A percentile compares a stretch with the other conserved stretches of the same genome.
These are phyloP conservation scores for Scleropages formosus DNA, from an alignment of 2,797 vertebrate species.

Conservation along the genomic window DNA sequence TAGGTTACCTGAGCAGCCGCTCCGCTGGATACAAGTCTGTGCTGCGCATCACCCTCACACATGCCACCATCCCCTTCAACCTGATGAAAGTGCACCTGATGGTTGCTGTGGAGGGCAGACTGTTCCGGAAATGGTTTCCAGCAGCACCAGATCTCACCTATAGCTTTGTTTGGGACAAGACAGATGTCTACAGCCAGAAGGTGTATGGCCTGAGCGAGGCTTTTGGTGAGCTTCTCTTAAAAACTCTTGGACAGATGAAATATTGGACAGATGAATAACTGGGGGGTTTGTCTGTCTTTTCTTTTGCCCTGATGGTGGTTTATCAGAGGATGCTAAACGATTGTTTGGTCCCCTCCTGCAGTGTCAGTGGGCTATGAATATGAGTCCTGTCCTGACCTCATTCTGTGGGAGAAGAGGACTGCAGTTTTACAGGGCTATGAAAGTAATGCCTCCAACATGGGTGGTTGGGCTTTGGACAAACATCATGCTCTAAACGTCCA, in stretches of 20 bases:
- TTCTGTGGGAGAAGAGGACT: slow-evolving; percentile 97
- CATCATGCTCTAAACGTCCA: slow-evolving; percentile 96
- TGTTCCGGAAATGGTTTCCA: slow-evolving; percentile 95
- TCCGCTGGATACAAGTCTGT: slow-evolving; percentile 93
- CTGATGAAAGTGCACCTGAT: slow-evolving; percentile 98
- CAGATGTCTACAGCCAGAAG: slow-evolving; percentile 96
- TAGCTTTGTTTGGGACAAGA: slow-evolving; percentile 96
- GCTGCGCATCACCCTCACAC: slow-evolving; percentile 86
- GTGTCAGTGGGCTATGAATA: slow-evolving; percentile 98
- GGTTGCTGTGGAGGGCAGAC: slow-evolving; percentile 94
- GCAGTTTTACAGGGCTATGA: slow-evolving; percentile 93
- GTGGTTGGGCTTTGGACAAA: slow-evolving; percentile 92
- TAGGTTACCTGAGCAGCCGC: slow-evolving; percentile 91
- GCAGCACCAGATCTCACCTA: slow-evolving; percentile 88
- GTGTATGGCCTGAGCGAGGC: slow-evolving; percentile 93
- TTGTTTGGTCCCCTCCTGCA: slow-evolving; percentile 41
- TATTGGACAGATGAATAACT: no score
- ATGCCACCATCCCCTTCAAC: slow-evolving; percentile 90
- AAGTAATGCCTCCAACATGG: slow-evolving; percentile 89
- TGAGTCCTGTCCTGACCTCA: slow-evolving; percentile 95
- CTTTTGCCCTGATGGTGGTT: no score
- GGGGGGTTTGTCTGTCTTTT: background rate
- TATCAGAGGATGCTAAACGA: background rate
- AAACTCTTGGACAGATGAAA: no score
- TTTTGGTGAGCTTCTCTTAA: slow-evolving; percentile 75